Percentiles rank a stretch among this genome's conserved stretches.
These are phyloP conservation scores for Pegoplata infirma DNA, from an alignment of 2,888 invertebrate species.

Conservation along the genomic window DNA sequence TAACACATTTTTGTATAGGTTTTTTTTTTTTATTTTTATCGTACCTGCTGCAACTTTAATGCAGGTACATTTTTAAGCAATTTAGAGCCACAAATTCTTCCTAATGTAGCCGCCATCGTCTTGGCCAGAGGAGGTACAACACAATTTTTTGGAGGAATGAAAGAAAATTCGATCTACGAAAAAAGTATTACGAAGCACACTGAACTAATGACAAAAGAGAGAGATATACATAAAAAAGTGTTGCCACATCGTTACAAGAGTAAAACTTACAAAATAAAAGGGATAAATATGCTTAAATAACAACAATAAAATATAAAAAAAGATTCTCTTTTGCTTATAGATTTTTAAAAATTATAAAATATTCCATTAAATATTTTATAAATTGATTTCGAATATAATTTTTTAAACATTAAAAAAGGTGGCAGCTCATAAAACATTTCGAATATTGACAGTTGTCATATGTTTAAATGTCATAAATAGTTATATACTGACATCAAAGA, in stretches of 20 bases:
- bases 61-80: slow-evolving; percentile 87
- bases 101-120: slow-evolving; percentile 94
- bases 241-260: neutral
- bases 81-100: slow-evolving; percentile 91
- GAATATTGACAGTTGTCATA: neutral
- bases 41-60: slow-evolving; percentile 84
- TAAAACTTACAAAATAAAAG: no score
- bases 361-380: neutral
- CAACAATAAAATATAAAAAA: no score
- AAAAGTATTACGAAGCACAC: slow-evolving; percentile 55
- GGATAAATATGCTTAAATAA: no score
- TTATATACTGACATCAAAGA: no score
- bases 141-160: slow-evolving; percentile 73
- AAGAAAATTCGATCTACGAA: slow-evolving; percentile 66
- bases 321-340: no score
- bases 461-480: neutral
- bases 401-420: neutral
- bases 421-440: neutral
- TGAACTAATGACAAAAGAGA: neutral
- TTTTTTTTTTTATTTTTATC: slow-evolving; percentile 4
- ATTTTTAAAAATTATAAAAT: no score
- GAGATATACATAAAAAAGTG: neutral
- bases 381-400: neutral
- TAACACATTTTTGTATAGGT: slow-evolving; percentile 11
- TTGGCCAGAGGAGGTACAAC: slow-evolving; percentile 81